Evolutionary conservation across 2,113 vertebrate genomes (phyloP).

Genomic region (Chroicocephalus ridibundus): DNA sequence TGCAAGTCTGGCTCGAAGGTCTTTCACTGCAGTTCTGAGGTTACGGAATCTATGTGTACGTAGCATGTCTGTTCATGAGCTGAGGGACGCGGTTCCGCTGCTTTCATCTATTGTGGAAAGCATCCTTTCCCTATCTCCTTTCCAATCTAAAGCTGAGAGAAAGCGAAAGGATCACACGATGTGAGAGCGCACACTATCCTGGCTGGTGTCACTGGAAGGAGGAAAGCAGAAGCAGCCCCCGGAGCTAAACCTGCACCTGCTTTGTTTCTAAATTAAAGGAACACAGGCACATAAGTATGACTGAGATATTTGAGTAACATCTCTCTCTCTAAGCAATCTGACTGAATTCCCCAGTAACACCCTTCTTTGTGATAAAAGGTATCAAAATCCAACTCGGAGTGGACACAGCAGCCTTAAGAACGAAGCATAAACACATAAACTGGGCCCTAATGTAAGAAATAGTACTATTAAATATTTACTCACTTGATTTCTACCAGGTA

Average conservation of each 20-base stretch:
- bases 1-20: not conserved
- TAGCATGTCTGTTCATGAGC: not conserved
- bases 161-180: not conserved
- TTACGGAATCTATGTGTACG: not conserved
- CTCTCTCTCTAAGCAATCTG: not conserved
- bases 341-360: not conserved
- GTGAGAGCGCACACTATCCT: not conserved
- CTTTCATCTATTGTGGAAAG: not conserved
- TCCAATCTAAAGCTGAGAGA: not conserved
- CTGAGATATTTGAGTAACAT: not conserved
- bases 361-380: not conserved
- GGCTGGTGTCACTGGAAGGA: not conserved
- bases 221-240: not conserved
- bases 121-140: not conserved
- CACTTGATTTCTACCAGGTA: slow-evolving; percentile 82
- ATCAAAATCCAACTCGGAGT: not conserved
- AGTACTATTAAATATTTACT: not conserved
- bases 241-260: not conserved
- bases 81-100: not conserved
- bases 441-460: not conserved
- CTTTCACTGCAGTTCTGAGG: not conserved
- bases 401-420: not conserved
- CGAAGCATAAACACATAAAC: not conserved
- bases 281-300: not conserved
- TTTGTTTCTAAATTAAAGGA: not conserved